These are phyloP conservation scores for Lepidocyrtinus sp. DNA, from an alignment of 2,888 invertebrate species.

Conservation along the genomic window DNA sequence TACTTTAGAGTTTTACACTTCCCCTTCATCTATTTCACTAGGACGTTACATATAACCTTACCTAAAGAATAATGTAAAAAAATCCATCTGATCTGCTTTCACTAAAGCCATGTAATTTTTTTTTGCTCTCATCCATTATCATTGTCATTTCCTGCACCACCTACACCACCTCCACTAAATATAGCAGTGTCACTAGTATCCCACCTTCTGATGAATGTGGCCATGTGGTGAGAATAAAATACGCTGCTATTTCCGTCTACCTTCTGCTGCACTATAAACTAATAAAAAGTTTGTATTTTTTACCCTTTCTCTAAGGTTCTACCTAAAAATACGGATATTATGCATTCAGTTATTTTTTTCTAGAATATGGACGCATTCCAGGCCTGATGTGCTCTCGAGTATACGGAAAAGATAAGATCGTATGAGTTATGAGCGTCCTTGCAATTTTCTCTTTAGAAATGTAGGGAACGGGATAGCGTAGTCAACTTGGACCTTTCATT, in stretches of 20 bases:
- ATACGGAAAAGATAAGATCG: background rate
- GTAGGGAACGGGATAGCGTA: no score
- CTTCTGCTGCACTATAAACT: background rate
- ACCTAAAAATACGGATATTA: background rate
- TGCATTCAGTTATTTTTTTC: slow-evolving; percentile 6
- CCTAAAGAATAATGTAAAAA: no score
- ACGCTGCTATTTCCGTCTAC: background rate
- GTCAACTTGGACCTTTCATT: no score
- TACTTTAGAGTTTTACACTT: no score
- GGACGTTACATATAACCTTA: no score
- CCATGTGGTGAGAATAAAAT: slow-evolving; percentile 2
- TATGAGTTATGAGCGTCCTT: slow-evolving; percentile 4
- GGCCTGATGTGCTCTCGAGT: background rate
- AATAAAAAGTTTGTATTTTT: background rate
- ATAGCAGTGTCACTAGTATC: background rate
- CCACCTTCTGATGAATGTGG: background rate
- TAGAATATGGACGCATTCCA: background rate
- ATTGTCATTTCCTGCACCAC: slow-evolving; percentile 7
- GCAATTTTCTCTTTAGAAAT: slow-evolving; percentile 1
- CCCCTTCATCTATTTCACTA: no score
- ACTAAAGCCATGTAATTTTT: background rate
- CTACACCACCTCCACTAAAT: slow-evolving; percentile 10
- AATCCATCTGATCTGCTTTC: no score
- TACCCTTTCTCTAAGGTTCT: background rate
- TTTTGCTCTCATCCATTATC: slow-evolving; percentile 2